These are phyloP conservation scores for Virgularia gustaviana DNA, from an alignment of 92 coral and sea anemone species.

Conservation along the genomic window DNA sequence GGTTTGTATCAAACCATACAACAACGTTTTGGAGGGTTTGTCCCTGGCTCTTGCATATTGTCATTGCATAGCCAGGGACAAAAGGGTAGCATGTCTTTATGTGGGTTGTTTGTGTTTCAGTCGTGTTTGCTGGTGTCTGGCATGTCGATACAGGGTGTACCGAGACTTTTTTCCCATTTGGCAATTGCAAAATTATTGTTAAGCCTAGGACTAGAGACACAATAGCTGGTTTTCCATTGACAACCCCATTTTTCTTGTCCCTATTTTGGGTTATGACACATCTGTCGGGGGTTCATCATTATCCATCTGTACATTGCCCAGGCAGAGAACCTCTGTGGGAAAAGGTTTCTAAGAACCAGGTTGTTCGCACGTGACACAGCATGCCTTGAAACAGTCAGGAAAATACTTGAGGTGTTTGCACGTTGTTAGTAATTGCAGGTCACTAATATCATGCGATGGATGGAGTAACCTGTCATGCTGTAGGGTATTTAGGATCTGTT, in stretches of 20 bases:
- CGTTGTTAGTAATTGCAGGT: too few species aligned
- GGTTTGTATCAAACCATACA: too few species aligned
- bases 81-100: too few species aligned
- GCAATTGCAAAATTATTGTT: neutral
- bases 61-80: too few species aligned
- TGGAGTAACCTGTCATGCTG: neutral
- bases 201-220: neutral
- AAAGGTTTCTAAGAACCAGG: too few species aligned
- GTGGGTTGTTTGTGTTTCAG: too few species aligned
- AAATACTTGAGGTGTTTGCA: neutral
- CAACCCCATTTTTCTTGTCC: neutral
- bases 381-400: constrained; percentile 7
- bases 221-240: neutral
- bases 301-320: too few species aligned
- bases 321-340: too few species aligned
- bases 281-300: neutral
- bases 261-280: neutral
- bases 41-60: too few species aligned
- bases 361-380: neutral
- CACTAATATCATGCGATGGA: too few species aligned
- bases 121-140: too few species aligned
- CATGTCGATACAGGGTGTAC: neutral
- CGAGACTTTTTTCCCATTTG: neutral
- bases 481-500: neutral
- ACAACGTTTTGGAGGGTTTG: too few species aligned